A percentile compares a stretch with the other conserved stretches of the same genome.
These are phyloP conservation scores for Pteropus rufus DNA, from an alignment of 2,797 vertebrate genomes.

Conservation along the genomic window DNA sequence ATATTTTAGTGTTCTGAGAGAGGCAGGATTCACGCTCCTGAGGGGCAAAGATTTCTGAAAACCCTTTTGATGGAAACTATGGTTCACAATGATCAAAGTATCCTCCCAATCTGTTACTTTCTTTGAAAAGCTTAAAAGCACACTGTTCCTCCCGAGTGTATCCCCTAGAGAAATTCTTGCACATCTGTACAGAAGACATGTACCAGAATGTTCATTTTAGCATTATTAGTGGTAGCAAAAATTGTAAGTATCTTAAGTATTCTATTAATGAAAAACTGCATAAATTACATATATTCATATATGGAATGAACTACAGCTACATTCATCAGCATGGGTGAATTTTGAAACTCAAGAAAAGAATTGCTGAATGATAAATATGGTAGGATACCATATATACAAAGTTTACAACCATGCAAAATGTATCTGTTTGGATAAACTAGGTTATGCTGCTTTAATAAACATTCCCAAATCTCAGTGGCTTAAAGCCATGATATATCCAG, in stretches of 20 bases:
- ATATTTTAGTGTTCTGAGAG: constrained; percentile 49
- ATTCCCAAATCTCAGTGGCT: not conserved
- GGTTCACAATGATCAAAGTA: constrained; percentile 51
- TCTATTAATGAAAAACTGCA: not conserved
- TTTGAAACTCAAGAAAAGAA: not conserved
- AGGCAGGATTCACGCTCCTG: not conserved
- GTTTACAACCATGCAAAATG: not conserved
- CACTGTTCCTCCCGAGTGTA: not conserved
- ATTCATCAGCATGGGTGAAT: not conserved
- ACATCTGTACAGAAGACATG: not conserved
- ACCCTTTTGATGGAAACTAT: constrained; percentile 18
- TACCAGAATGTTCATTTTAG: constrained; percentile 9
- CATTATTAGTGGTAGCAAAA: constrained; percentile 40
- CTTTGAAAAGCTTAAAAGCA: constrained; percentile 58
- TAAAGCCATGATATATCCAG: not conserved
- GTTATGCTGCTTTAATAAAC: not conserved
- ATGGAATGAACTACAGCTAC: not conserved
- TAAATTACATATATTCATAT: not conserved
- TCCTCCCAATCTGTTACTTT: constrained; percentile 33
- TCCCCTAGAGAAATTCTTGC: not conserved
- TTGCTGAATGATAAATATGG: not conserved
- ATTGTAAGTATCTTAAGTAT: not conserved
- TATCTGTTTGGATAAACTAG: not conserved
- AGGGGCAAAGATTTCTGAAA: constrained; percentile 55
- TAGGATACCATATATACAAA: not conserved